phyloP scores from a whole-genome alignment of 2,113 vertebrate species.

The Petrocephalus microphthalmus region DNA sequence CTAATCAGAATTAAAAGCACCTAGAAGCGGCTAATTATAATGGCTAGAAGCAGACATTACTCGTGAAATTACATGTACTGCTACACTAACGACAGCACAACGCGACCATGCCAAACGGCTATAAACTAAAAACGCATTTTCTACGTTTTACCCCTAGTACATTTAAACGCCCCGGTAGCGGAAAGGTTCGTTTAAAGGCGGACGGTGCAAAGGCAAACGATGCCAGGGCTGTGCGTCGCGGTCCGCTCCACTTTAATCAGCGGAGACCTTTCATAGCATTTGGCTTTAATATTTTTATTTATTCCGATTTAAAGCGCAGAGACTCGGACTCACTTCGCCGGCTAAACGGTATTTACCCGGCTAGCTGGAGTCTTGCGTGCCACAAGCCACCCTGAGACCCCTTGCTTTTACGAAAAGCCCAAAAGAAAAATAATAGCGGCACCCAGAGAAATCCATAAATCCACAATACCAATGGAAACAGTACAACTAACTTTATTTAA shows the following conservation, averaged over 20 bases:
- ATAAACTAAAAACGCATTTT: not conserved
- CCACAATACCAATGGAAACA: not conserved
- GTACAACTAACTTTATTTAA: not conserved
- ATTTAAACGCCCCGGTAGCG: not conserved
- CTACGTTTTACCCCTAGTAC: not conserved
- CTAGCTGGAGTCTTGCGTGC: not conserved
- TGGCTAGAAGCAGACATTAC: not conserved
- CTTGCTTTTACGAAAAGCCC: not conserved
- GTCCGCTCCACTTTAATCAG: not conserved
- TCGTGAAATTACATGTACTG: not conserved
- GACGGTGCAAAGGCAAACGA: not conserved
- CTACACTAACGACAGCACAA: not conserved
- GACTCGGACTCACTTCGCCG: not conserved
- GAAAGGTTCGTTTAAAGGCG: not conserved
- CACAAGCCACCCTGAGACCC: not conserved
- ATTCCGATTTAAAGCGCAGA: not conserved
- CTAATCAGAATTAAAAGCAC: not conserved
- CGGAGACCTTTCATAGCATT: not conserved
- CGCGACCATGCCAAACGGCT: not conserved
- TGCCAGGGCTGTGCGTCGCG: not conserved
- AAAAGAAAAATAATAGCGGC: not conserved
- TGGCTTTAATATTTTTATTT: not conserved
- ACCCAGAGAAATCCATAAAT: not conserved
- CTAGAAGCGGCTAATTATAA: too few species aligned
- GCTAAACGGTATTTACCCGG: not conserved